Evolutionary conservation across 53 echinoderm and acorn worm genomes (phyloP).

Genomic region (Echinarachnius parma): DNA sequence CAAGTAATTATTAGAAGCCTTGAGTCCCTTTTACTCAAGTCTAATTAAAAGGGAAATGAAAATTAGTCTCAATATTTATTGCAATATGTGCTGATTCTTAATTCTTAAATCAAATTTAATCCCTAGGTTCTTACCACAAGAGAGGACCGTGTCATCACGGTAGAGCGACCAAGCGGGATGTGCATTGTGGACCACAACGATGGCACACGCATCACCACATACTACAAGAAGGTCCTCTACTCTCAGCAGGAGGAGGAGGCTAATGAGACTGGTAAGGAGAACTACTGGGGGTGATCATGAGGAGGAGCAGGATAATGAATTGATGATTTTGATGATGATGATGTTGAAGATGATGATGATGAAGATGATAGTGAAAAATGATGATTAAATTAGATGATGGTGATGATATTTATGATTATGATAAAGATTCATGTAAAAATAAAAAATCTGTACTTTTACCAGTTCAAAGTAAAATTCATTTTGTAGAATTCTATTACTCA

Average conservation of each 20-base stretch:
- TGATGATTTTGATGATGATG: not conserved
- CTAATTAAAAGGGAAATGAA: too few species aligned
- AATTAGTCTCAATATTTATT: too few species aligned
- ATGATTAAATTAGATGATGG: too few species aligned
- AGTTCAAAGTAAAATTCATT: too few species aligned
- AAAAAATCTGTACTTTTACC: too few species aligned
- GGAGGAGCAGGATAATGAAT: not conserved
- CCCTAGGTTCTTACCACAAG: slow-evolving; percentile 78
- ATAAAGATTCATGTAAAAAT: not conserved
- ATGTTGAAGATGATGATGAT: not conserved
- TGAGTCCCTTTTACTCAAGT: too few species aligned
- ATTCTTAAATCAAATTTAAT: too few species aligned
- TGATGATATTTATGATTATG: not conserved
- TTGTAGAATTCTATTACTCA: not conserved
- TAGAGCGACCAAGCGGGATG: slow-evolving; percentile 76
- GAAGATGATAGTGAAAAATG: too few species aligned
- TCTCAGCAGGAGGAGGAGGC: slow-evolving; percentile 49
- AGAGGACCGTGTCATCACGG: slow-evolving; percentile 80
- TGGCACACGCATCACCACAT: slow-evolving; percentile 88
- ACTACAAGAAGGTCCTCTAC: slow-evolving; percentile 67
- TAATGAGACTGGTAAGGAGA: slow-evolving; percentile 67
- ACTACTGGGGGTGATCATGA: not conserved
- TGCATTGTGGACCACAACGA: slow-evolving; percentile 92
- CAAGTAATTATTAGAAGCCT: too few species aligned
- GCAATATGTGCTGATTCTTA: too few species aligned